Conservation (phyloP, 2,888 invertebrate species). For the Tetrapedia diversipes region DNA sequence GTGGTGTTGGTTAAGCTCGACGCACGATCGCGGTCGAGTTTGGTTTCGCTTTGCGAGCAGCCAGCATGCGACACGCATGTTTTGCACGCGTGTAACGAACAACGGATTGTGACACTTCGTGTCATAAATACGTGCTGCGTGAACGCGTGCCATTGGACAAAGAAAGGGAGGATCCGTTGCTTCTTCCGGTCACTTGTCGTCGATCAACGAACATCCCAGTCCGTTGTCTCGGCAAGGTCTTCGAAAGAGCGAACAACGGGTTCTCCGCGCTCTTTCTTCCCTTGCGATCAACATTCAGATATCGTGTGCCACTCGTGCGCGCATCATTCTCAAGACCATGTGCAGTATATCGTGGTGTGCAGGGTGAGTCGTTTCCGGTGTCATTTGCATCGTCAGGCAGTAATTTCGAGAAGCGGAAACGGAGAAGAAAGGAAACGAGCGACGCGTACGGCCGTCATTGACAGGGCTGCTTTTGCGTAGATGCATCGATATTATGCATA, state of each 20-base stretch:
- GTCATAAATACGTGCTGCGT: conserved; percentile 16
- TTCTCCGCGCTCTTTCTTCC: conserved; percentile 12
- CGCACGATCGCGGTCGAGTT: conserved; percentile 14
- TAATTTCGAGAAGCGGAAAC: conserved; percentile 8
- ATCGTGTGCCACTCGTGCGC: conserved; percentile 50
- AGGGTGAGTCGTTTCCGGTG: conserved; percentile 38
- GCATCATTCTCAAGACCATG: conserved; percentile 58
- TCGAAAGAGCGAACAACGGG: neutral
- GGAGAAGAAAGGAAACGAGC: conserved; percentile 11
- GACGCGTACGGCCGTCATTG: too few relatives aligned
- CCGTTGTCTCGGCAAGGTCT: neutral
- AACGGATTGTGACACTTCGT: conserved; percentile 5
- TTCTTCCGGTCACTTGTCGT: neutral
- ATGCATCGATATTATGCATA: neutral
- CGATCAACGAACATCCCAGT: neutral
- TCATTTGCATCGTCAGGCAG: conserved; percentile 55
- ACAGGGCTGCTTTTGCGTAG: too few relatives aligned
- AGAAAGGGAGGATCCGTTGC: conserved; percentile 17
- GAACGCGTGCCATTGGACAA: conserved; percentile 24
- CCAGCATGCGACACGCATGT: conserved; percentile 79
- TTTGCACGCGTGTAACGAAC: conserved; percentile 55
- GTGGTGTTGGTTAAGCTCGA: conserved; percentile 64
- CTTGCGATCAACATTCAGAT: conserved; percentile 26
- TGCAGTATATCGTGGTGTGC: conserved; percentile 60
- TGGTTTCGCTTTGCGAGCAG: conserved; percentile 70